Conservation (phyloP, 1,140 invertebrate genomes). For the Lepidotrigona ventralis region DNA sequence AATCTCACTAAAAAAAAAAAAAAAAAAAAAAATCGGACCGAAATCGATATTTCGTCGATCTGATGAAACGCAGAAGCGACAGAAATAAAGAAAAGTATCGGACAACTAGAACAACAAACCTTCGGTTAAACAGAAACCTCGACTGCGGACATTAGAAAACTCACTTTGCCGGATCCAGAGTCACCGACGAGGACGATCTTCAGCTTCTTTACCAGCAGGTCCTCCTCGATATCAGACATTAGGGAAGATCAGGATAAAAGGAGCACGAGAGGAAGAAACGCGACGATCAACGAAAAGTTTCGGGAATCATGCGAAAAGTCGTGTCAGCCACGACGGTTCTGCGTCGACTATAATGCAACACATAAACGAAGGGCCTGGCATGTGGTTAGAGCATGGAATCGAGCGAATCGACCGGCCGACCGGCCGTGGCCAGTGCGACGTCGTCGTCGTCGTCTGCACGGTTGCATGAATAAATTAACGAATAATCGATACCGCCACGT, state of each 20-base stretch:
- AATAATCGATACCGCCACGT: conserved; percentile 65
- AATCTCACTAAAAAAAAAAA: too few species aligned
- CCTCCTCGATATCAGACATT: conserved; percentile 86
- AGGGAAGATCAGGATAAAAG: conserved; percentile 30
- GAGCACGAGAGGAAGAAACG: background rate
- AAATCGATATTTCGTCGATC: background rate
- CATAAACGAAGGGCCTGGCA: conserved; percentile 49
- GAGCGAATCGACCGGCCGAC: conserved; percentile 65
- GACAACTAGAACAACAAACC: background rate
- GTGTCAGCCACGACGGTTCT: conserved; percentile 25
- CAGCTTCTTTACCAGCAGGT: conserved; percentile 85
- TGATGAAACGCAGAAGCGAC: background rate
- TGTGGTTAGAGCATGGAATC: conserved; percentile 54
- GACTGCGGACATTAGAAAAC: conserved; percentile 58
- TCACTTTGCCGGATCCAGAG: conserved; percentile 90
- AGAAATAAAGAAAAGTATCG: background rate
- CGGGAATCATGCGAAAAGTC: conserved; percentile 50
- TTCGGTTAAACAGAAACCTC: background rate
- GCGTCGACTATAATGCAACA: conserved; percentile 52
- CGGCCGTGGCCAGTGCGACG: conserved; percentile 59
- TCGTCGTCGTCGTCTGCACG: conserved; percentile 50
- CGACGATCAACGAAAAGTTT: background rate
- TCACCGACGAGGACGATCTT: conserved; percentile 92
- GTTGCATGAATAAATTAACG: conserved; percentile 70
- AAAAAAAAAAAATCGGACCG: background rate